phyloP scores from a whole-genome alignment of 2,113 vertebrate species.

The Monarcha castaneiventris region DNA sequence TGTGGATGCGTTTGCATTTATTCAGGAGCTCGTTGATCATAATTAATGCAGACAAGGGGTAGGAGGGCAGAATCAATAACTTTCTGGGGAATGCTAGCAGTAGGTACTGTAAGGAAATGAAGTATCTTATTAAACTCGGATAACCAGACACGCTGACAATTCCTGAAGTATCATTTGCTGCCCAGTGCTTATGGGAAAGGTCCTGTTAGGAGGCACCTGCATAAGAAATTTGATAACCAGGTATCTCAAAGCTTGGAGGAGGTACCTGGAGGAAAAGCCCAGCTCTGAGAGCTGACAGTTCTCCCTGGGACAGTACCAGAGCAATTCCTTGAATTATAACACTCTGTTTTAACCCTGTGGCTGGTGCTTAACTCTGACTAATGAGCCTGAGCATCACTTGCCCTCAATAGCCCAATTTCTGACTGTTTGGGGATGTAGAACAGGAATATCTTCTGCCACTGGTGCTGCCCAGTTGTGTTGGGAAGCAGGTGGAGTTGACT shows the following conservation, averaged over 20 bases:
- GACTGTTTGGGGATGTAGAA: not conserved
- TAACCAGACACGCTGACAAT: slow-evolving; percentile 9
- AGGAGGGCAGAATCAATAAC: slow-evolving; percentile 48
- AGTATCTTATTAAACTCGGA: slow-evolving; percentile 13
- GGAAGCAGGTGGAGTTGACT: not conserved
- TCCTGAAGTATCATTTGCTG: not conserved
- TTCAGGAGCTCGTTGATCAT: slow-evolving; percentile 26
- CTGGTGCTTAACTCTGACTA: not conserved
- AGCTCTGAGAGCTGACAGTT: not conserved
- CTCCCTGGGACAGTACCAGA: not conserved
- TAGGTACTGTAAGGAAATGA: not conserved
- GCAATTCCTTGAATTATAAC: not conserved
- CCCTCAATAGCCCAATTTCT: not conserved
- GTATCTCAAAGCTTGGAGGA: not conserved
- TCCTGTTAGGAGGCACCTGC: not conserved
- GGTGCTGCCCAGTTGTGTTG: not conserved
- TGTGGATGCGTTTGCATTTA: not conserved
- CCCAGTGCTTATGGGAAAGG: not conserved
- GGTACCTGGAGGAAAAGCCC: not conserved
- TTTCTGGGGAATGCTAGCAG: slow-evolving; percentile 10
- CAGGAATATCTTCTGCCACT: not conserved
- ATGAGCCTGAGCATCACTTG: not conserved
- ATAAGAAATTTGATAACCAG: not conserved
- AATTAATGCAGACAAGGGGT: slow-evolving; percentile 33
- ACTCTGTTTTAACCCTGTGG: not conserved